Base-by-base conservation (phyloP, 2,113 vertebrate species). In the Cryptomyrus ogoouensis region DNA sequence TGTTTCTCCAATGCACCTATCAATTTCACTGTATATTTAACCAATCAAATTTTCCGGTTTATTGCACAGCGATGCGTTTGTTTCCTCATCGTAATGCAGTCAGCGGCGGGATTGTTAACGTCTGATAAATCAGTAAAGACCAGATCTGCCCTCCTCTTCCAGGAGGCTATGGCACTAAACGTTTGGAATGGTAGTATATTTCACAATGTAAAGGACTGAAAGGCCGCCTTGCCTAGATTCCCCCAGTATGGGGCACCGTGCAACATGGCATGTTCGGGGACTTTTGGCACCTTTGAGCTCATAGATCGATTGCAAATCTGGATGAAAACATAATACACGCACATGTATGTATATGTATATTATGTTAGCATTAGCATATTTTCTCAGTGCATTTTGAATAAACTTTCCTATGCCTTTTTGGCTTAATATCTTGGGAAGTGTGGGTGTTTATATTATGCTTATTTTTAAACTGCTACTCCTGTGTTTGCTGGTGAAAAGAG, bases 401-500 rank as follows among this genome's bases (percentile, higher is more conserved):
- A 83, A 15, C 35, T 80, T 89, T 53, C 27, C 42, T 74, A 39
- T 88, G 87, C 13, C 21, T 88, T 87, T 89, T 89, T 83, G 70
- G 66, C 70, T 46, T 52, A 49, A 80, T 52, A 53, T 83, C 74
- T 89, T 83, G 49, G 21, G 50, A 44, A 56, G 50, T 87, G 70
- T 89, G 88, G 47, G 52, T 83, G 88, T 83, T 77, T 24, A 83
- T 83, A 83, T 83, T 83, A 35, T 89, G 50, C 74, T 89, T 89
- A 89, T 89, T 89, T 89, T 83, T 56, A 89, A 83, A 52, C 12
- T 88, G 88, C 12, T 89, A 42, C 88, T 83, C 49, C 74, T 74
- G 44, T 88, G 62, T 88, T 91, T 88, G 44, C 44, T 89, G 49
- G 46, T 62, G 35, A 83, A 90, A 90, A 88, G 86, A 80, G n/a